phyloP scores from a whole-genome alignment of 1,140 invertebrate species.

The Brachionus paranguensis region DNA sequence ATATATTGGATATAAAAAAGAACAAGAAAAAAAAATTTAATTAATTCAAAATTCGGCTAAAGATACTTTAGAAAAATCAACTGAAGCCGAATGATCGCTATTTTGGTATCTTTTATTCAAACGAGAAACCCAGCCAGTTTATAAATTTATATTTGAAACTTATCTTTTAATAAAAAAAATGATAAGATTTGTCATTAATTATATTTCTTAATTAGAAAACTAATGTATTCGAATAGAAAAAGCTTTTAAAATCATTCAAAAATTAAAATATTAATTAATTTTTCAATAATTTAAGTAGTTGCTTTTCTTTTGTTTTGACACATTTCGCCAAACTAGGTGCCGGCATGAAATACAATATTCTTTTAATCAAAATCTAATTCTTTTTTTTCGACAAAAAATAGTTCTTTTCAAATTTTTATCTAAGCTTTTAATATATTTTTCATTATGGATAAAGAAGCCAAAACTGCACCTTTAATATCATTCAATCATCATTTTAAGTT shows the following conservation, averaged over 20 bases:
- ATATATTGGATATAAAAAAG: not conserved
- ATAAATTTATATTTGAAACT: not conserved
- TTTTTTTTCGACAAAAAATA: not conserved
- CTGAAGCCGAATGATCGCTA: not conserved
- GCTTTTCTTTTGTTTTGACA: not conserved
- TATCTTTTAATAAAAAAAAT: not conserved
- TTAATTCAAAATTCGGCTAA: not conserved
- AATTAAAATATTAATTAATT: conserved; percentile 23
- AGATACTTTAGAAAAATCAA: not conserved
- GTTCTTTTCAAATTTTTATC: not conserved
- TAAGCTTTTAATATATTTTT: not conserved
- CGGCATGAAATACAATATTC: not conserved
- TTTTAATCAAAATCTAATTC: not conserved
- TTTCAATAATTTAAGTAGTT: not conserved
- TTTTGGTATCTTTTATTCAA: not conserved
- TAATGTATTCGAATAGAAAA: not conserved
- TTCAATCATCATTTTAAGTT: conserved; percentile 10
- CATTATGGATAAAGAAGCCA: conserved; percentile 12
- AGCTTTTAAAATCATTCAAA: not conserved
- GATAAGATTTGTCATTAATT: not conserved
- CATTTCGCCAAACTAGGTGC: not conserved
- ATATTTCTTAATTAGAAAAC: conserved; percentile 14
- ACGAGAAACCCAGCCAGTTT: not conserved
- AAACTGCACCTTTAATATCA: not conserved
- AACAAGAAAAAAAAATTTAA: not conserved